phyloP scores from a whole-genome alignment of 2,888 invertebrate species.

The Acleris literana region DNA sequence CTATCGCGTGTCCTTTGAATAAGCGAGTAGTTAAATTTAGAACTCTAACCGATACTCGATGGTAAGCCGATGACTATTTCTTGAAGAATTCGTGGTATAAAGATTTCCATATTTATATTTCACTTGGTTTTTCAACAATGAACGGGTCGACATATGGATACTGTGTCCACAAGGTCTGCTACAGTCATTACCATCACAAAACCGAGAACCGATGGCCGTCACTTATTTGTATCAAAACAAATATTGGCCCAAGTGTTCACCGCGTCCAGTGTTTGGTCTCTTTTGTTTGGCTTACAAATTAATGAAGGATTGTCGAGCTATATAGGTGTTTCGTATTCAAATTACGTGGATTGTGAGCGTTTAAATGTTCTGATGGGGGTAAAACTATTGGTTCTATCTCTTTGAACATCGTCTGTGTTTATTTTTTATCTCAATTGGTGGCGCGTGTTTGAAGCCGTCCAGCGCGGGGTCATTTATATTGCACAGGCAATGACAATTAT shows the following conservation, averaged over 20 bases:
- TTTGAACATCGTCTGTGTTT: conserved; percentile 21
- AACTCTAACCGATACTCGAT: conserved; percentile 35
- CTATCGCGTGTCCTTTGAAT: conserved; percentile 72
- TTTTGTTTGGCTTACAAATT: conserved; percentile 74
- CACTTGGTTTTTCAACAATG: conserved; percentile 51
- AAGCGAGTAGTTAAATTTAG: conserved; percentile 59
- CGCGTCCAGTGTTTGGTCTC: conserved; percentile 73
- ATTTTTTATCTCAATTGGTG: conserved; percentile 23
- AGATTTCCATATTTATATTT: conserved; percentile 50
- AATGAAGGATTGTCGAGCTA: conserved; percentile 74
- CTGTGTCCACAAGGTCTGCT: conserved; percentile 67
- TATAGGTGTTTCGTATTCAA: conserved; percentile 58
- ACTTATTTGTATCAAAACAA: conserved; percentile 77
- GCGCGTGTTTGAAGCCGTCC: conserved; percentile 24
- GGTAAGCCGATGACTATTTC: conserved; percentile 29
- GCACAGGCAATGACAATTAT: conserved; percentile 45
- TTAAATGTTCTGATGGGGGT: conserved; percentile 51
- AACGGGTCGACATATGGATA: conserved; percentile 51
- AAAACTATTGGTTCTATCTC: conserved; percentile 22
- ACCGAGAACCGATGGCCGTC: conserved; percentile 74
- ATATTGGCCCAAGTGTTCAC: conserved; percentile 79
- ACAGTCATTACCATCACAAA: conserved; percentile 79
- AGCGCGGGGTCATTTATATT: conserved; percentile 34
- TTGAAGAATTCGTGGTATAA: conserved; percentile 28
- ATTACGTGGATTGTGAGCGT: conserved; percentile 50